Conservation (phyloP, 2,113 vertebrate species). For the Nettapus auritus region DNA sequence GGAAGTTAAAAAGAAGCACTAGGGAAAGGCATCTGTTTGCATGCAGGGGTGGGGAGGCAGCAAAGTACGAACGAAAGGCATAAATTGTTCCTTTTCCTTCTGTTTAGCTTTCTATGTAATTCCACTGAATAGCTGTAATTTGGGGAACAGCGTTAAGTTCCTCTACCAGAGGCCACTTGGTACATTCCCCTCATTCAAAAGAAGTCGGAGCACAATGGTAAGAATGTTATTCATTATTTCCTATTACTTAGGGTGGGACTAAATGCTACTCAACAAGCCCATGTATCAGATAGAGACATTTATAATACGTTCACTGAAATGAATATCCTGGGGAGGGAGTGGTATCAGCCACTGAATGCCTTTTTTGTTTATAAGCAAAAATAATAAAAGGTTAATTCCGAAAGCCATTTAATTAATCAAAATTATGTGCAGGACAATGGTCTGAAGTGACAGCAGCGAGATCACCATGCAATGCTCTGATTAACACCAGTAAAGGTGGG, state of each 20-base stretch:
- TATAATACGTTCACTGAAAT: background rate
- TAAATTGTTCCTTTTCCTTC: conserved; percentile 26
- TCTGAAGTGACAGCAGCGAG: background rate
- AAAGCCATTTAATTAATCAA: background rate
- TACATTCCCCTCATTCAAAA: conserved; percentile 53
- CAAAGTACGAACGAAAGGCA: background rate
- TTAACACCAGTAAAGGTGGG: background rate
- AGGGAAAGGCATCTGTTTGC: conserved; percentile 22
- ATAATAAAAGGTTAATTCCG: background rate
- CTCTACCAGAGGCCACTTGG: conserved; percentile 35
- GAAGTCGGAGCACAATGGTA: background rate
- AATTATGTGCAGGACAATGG: background rate
- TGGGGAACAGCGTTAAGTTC: conserved; percentile 25
- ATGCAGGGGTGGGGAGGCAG: background rate
- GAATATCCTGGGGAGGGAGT: background rate
- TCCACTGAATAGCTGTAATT: conserved; percentile 21
- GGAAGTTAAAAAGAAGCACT: background rate
- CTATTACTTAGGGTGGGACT: conserved; percentile 2
- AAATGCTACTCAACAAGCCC: background rate
- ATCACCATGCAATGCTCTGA: background rate
- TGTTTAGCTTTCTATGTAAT: conserved; percentile 1
- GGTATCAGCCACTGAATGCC: background rate
- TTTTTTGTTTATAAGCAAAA: background rate
- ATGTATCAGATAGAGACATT: background rate
- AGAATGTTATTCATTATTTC: conserved; percentile 50